These are phyloP conservation scores for Perdita meconis DNA, from an alignment of 2,888 invertebrate species.

Conservation along the genomic window DNA sequence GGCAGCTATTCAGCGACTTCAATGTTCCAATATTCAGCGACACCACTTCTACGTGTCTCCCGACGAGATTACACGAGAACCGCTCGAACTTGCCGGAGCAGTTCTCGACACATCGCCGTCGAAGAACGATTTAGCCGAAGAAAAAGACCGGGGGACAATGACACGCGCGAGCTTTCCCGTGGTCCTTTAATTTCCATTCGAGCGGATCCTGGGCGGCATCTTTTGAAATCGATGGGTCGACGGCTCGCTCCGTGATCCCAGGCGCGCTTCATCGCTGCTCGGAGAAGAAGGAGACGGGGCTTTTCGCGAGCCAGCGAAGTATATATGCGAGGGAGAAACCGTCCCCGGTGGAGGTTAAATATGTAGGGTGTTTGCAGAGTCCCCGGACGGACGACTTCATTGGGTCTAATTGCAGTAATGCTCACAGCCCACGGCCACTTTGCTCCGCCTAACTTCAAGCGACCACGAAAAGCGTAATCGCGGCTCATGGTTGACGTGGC, in stretches of 20 bases:
- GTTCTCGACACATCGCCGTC: constrained; percentile 16
- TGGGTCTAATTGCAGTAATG: constrained; percentile 80
- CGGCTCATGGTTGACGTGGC: constrained; percentile 40
- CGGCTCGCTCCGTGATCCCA: background rate
- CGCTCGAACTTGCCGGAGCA: constrained; percentile 16
- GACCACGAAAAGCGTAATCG: constrained; percentile 62
- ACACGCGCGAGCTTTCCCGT: constrained; percentile 30
- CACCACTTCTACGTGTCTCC: no score
- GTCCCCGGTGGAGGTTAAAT: constrained; percentile 72
- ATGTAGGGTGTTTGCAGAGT: constrained; percentile 78
- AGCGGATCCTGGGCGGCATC: constrained; percentile 48
- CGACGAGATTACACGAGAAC: background rate
- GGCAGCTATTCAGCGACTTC: no score
- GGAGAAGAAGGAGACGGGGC: constrained; percentile 47
- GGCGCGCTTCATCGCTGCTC: constrained; percentile 18
- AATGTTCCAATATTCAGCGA: no score
- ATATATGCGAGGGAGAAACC: constrained; percentile 52
- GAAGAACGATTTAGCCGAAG: constrained; percentile 54
- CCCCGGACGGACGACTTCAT: constrained; percentile 72
- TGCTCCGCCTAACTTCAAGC: constrained; percentile 60
- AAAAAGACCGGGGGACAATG: constrained; percentile 60
- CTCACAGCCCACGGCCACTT: constrained; percentile 75
- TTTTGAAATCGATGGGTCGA: constrained; percentile 64
- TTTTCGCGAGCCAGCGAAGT: constrained; percentile 29
- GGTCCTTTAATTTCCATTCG: constrained; percentile 52